Evolutionary conservation across 2,797 vertebrate species (phyloP).

Genomic region (Taeniopygia guttata): DNA sequence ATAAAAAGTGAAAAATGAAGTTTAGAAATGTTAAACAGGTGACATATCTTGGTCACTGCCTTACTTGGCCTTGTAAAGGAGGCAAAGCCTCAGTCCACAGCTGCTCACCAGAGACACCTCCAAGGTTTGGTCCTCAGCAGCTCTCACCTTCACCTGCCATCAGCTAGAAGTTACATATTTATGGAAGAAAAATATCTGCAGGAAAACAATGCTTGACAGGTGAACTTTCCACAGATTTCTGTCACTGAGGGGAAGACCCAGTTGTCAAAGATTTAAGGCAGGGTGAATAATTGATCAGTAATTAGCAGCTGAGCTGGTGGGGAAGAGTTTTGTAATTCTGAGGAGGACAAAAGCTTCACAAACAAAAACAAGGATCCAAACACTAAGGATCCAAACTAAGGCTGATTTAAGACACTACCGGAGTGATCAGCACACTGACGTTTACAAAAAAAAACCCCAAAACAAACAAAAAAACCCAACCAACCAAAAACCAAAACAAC

Average conservation of each 20-base stretch:
- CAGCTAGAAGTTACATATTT: neutral
- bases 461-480: neutral
- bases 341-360: neutral
- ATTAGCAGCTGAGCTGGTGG: neutral
- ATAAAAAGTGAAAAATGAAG: neutral
- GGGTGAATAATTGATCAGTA: neutral
- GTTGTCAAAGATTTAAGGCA: neutral
- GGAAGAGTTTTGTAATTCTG: neutral
- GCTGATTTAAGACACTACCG: neutral
- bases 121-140: neutral
- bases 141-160: neutral
- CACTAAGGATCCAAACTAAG: neutral
- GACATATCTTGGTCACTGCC: neutral
- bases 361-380: neutral
- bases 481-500: no score
- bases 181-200: neutral
- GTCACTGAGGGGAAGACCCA: neutral
- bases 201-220: neutral
- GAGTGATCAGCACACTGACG: neutral
- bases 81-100: neutral
- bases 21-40: neutral
- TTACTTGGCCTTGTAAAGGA: neutral
- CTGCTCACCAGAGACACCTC: neutral
- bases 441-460: neutral
- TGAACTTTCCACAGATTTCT: neutral